These are phyloP conservation scores for Trachelus iudaicus DNA, from an alignment of 2,888 invertebrate genomes.

Conservation along the genomic window DNA sequence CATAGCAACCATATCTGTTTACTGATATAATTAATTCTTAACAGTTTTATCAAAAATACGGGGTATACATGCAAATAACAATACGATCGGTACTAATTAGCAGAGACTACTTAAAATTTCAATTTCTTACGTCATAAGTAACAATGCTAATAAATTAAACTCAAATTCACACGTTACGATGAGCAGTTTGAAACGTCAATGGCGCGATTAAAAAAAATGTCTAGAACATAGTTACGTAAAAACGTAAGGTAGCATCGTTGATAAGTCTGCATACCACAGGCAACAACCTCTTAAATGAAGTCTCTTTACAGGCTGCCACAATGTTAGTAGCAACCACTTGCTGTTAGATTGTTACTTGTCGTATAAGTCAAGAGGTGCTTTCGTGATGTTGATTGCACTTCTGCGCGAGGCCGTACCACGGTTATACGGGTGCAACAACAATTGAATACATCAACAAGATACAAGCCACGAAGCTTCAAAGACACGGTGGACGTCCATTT, in stretches of 20 bases:
- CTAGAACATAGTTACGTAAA: neutral
- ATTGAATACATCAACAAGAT: constrained; percentile 35
- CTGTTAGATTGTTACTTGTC: constrained; percentile 36
- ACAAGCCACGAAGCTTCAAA: neutral
- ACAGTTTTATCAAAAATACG: neutral
- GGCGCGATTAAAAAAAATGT: neutral
- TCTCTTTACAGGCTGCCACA: constrained; percentile 41
- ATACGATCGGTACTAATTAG: neutral
- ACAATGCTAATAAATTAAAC: neutral
- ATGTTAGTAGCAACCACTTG: constrained; percentile 38
- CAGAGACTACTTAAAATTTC: neutral
- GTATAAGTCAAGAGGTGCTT: constrained; percentile 48
- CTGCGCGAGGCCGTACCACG: constrained; percentile 20
- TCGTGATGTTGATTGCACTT: constrained; percentile 41
- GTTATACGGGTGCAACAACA: constrained; percentile 32
- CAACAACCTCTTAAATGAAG: constrained; percentile 41
- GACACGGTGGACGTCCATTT: neutral
- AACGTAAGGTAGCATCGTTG: constrained; percentile 10
- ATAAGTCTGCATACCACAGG: constrained; percentile 15
- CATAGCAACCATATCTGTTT: neutral
- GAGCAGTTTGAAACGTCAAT: neutral
- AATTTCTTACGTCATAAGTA: neutral
- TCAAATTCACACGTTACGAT: neutral
- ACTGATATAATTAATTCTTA: neutral
- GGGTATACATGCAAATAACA: neutral